Evolutionary conservation across 2,797 vertebrate genomes (phyloP).

Genomic region (Pachyuromys duprasi): DNA sequence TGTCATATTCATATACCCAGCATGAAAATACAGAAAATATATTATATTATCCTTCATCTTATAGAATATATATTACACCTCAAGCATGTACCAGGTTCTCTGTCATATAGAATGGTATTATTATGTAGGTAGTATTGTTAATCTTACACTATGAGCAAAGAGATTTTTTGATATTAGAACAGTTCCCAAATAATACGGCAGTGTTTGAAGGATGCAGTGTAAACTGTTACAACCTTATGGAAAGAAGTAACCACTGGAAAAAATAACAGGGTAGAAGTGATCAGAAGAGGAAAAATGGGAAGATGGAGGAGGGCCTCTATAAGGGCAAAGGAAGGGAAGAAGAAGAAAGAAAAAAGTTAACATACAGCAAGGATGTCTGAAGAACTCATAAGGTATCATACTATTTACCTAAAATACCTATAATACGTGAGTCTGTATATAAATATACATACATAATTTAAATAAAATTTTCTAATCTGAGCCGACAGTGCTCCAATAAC

Average conservation of each 20-base stretch:
- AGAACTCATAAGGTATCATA: neutral
- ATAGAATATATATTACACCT: slow-evolving; percentile 4
- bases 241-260: neutral
- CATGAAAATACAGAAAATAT: slow-evolving; percentile 39
- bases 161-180: neutral
- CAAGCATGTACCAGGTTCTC: neutral
- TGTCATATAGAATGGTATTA: slow-evolving; percentile 25
- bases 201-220: neutral
- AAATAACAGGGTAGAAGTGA: neutral
- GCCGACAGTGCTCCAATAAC: neutral
- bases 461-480: neutral
- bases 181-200: neutral
- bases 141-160: neutral
- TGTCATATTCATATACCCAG: neutral
- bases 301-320: no score
- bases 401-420: neutral
- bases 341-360: neutral
- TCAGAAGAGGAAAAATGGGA: neutral
- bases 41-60: neutral
- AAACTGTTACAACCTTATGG: neutral
- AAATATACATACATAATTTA: neutral
- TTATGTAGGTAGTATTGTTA: neutral
- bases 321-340: no score
- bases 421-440: neutral
- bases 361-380: neutral